Evolutionary conservation across 2,113 vertebrate species (phyloP), one percentile per base, ranked within the genome.

Genomic region (Cisticola juncidis): DNA sequence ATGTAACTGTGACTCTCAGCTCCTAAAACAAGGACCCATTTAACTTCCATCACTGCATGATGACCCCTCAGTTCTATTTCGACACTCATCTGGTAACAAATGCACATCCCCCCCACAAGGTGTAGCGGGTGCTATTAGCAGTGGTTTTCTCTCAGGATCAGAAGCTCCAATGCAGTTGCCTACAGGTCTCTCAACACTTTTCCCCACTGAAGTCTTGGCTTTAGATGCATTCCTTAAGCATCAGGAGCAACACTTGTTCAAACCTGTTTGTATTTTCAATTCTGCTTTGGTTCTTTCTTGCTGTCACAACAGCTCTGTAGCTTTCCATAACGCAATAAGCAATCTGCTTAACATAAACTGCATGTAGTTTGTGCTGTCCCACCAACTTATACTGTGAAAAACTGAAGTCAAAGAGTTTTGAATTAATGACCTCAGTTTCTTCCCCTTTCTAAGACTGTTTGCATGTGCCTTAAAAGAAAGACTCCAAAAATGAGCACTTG

Each of bases 81-180:
- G 78, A 0, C 2, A 61, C 0, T 1, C 21, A 73, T 26, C 22
- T 22, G 40, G 31, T n/a, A 82, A 82, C 4, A 82, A 92, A 93
- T 3, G 18, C 33, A 64, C 7, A 69, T 12, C 6, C 15, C 11
- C 78, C 33, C 33, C 16, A 70, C 0, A 0, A 66, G 8, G 3
- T 4, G 1, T 16, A 70, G 13, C 5, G 40, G 21, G 16, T 45
- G 24, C 10, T 64, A 21, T 12, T 36, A 51, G 38, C 13, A 29
- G 40, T 17, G 23, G 23, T 23, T 70, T 9, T 21, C 21, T 45
- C 45, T 54, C 47, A 69, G 33, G 31, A 58, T 21, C n/a, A 65
- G 33, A 69, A 69, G 31, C 12, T 86, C 47, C n/a, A 79, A 26
- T 3, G 6, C 11, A 74, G 35, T 8, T 61, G 45, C 5, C 31